Conservation (phyloP, 2,113 vertebrate species). For the Tringa solitaria region DNA sequence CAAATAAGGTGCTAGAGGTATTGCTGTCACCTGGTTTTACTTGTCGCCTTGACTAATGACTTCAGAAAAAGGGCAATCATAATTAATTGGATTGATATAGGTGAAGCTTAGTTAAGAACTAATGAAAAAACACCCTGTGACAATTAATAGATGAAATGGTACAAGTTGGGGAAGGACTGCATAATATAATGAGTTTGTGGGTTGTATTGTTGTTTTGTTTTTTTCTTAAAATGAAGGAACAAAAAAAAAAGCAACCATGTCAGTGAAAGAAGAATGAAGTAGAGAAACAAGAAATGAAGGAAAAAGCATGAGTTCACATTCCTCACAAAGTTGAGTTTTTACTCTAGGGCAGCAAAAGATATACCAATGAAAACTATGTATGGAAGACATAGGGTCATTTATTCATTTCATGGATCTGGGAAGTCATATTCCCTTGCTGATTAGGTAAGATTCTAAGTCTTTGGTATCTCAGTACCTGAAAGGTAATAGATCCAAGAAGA, state of each 20-base stretch:
- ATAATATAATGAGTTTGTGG: neutral
- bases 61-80: neutral
- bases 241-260: no score
- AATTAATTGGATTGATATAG: neutral
- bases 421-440: neutral
- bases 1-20: neutral
- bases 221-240: neutral
- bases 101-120: neutral
- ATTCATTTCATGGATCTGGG: neutral
- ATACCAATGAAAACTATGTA: neutral
- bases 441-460: neutral
- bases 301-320: neutral
- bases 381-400: neutral
- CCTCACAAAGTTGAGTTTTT: neutral
- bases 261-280: neutral
- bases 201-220: no score
- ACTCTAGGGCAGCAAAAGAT: neutral
- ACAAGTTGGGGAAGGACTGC: neutral
- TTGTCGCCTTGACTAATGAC: neutral
- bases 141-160: neutral
- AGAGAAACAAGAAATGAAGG: neutral
- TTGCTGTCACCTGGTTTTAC: neutral
- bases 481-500: neutral
- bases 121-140: neutral
- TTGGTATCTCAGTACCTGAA: fast-evolving